Evolutionary conservation across 1,140 invertebrate species (phyloP), one percentile per base, ranked within the genome.

Genomic region (Adoxophyes honmai): DNA sequence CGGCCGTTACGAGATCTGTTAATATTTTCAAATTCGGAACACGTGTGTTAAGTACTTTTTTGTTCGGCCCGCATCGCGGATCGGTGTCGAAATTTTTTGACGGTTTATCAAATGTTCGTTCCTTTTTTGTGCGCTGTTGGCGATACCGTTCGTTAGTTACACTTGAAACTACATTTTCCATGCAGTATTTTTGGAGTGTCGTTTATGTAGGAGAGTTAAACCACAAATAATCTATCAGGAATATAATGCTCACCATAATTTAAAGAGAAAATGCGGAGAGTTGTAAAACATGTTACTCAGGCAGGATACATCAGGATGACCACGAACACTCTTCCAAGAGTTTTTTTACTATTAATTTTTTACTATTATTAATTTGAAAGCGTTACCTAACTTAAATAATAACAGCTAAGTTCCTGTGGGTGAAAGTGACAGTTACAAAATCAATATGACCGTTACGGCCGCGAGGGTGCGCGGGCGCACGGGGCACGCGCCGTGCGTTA

Each of bases 391-490:
- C n/a, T n/a, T 28, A 28, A 28, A 28, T 28, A 28, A 28, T n/a
- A 28, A 28, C 6, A 28, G 21, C 21, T 6, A 28, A 28, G 21
- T 28, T 28, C 21, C 16, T 35, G 53, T 28, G 9, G 66, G 63
- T 57, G 53, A 73, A 73, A 72, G 58, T 81, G 81, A 79, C 83
- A 86, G 83, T 86, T 86, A 84, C 78, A 86, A 86, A 86, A 86
- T 84, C 81, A 81, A 86, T 84, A 86, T 67, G 68, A 63, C 80
- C 78, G 83, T 86, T 85, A 66, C 39, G 51, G 64, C 75, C 62
- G 78, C 71, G 80, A 80, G 76, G 81, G 80, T 72, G 77, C 34
- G 18, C 48, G 78, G 75, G 64, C 62, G 62, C 52, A 39, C 34
- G 73, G 75, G 67, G 81, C 83, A 81, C 79, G 78, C 76, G 78